Percentiles rank a stretch among this genome's conserved stretches.
Conservation (phyloP, 2,113 vertebrate genomes). For the Propithecus coquereli region DNA sequence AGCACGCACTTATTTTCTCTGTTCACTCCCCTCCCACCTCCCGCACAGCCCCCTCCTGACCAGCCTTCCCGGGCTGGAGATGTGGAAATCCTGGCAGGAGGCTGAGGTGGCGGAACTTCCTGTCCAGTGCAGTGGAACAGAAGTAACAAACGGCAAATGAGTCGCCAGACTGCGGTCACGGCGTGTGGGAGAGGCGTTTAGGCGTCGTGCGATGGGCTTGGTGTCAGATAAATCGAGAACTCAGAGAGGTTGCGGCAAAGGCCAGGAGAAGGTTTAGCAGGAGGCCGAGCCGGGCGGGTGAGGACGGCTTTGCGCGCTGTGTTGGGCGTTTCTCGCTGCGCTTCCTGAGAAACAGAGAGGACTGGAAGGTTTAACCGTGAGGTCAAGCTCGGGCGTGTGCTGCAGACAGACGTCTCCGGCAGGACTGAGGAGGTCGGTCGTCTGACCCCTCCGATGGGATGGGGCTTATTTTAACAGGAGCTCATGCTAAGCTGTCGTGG, state of each 20-base stretch:
- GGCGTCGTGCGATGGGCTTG: background rate
- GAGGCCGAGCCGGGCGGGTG: background rate
- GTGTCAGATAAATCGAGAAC: background rate
- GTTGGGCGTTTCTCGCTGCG: rapidly evolving
- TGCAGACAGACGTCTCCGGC: rapidly evolving
- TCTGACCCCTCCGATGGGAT: background rate
- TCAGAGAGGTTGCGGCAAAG: background rate
- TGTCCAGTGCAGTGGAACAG: rapidly evolving
- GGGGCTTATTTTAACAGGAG: background rate
- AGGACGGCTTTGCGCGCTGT: rapidly evolving
- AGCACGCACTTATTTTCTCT: too few species aligned
- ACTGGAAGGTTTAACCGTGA: rapidly evolving
- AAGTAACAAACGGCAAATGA: background rate
- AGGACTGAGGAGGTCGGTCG: too few species aligned
- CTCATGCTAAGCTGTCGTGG: rapidly evolving
- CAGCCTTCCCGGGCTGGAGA: too few species aligned
- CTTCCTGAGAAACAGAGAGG: background rate
- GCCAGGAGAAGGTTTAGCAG: rapidly evolving
- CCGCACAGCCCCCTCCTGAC: rapidly evolving
- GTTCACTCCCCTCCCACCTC: background rate
- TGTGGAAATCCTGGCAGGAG: too few species aligned
- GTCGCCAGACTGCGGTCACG: rapidly evolving
- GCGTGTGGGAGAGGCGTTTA: rapidly evolving
- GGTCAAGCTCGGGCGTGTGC: background rate
- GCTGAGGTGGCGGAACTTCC: background rate